Percentiles rank a stretch among this genome's conserved stretches.
These are phyloP conservation scores for Protophormia terraenovae DNA, from an alignment of 2,888 invertebrate species.

Conservation along the genomic window DNA sequence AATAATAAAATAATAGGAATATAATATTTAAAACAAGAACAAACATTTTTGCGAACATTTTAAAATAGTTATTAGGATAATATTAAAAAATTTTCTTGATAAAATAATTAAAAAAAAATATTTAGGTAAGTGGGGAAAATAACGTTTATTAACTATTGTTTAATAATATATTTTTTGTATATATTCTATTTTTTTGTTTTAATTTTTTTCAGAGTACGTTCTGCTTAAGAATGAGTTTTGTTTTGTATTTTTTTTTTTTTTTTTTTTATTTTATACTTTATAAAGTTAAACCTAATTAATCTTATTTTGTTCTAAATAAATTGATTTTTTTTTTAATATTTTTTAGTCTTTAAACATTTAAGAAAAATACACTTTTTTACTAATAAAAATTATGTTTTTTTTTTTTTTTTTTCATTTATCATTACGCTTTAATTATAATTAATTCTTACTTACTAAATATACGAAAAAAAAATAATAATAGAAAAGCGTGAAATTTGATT, in stretches of 20 bases:
- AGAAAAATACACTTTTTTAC: slow-evolving; percentile 67
- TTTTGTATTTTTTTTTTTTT: slow-evolving; percentile 19
- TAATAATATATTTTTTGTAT: slow-evolving; percentile 38
- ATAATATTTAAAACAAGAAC: slow-evolving; percentile 35
- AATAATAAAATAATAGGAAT: slow-evolving; percentile 49
- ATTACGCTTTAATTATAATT: slow-evolving; percentile 44
- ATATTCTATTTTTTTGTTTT: slow-evolving; percentile 16
- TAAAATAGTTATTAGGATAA: slow-evolving; percentile 29
- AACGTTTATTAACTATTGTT: slow-evolving; percentile 54
- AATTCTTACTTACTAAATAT: slow-evolving; percentile 57
- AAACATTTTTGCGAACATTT: slow-evolving; percentile 35
- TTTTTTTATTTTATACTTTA: slow-evolving; percentile 31
- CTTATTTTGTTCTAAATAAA: slow-evolving; percentile 56
- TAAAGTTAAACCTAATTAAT: slow-evolving; percentile 57
- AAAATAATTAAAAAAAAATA: slow-evolving; percentile 15
- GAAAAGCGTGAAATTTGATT: slow-evolving; percentile 77
- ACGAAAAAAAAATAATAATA: slow-evolving; percentile 53
- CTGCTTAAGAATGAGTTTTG: slow-evolving; percentile 34
- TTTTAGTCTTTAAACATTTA: slow-evolving; percentile 67
- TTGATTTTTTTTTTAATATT: slow-evolving; percentile 35
- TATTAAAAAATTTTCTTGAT: slow-evolving; percentile 30
- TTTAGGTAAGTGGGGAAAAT: background rate
- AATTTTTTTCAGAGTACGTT: slow-evolving; percentile 59
- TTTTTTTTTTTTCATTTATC: background rate
- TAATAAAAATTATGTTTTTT: slow-evolving; percentile 57